phyloP scores from a whole-genome alignment of 2,797 vertebrate species.

The Coreius guichenoti region DNA sequence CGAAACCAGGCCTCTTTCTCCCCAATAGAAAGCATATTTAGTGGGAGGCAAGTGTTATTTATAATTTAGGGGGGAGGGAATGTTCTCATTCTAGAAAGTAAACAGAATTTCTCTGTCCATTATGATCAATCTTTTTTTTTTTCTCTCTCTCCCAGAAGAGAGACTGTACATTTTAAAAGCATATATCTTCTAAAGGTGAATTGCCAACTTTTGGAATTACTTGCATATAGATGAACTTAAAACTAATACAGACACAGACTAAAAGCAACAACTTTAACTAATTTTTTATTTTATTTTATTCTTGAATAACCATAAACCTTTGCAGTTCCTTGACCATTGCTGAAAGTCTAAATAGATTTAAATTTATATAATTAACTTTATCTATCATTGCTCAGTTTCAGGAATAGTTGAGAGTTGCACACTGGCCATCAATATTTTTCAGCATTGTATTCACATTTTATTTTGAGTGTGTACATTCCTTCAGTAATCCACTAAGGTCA shows the following conservation, averaged over 20 bases:
- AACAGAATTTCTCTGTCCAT: neutral
- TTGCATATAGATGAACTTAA: neutral
- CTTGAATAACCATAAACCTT: neutral
- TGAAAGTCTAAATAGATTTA: neutral
- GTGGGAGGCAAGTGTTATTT: conserved; percentile 1
- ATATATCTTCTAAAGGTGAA: neutral
- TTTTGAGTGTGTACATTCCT: conserved; percentile 47
- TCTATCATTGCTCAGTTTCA: neutral
- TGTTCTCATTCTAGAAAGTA: neutral
- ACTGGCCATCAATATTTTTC: neutral
- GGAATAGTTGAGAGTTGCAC: neutral
- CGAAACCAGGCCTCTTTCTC: neutral
- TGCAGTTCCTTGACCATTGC: neutral
- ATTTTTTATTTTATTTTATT: neutral
- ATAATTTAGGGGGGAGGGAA: neutral
- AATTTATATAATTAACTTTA: neutral
- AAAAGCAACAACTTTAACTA: neutral
- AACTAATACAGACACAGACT: neutral
- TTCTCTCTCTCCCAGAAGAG: neutral
- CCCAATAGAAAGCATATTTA: neutral
- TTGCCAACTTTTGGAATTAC: neutral
- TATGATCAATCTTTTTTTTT: neutral
- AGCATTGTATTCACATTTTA: neutral
- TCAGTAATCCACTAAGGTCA: conserved; percentile 45
- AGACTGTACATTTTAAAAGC: neutral